These are phyloP conservation scores for Drosophila sproati DNA, from an alignment of 1,140 invertebrate species.

Conservation along the genomic window DNA sequence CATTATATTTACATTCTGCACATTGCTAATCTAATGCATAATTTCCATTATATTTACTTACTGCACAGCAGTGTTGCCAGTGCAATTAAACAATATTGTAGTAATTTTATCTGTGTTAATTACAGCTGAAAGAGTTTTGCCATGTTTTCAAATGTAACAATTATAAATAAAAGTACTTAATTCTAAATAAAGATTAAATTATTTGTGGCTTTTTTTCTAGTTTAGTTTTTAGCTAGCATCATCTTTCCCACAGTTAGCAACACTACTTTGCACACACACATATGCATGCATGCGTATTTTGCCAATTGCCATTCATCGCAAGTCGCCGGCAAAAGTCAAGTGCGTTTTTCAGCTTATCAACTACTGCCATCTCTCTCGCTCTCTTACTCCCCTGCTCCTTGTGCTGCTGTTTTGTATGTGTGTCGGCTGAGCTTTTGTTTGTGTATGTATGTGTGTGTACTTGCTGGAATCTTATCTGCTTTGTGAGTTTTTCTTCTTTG, in stretches of 20 bases:
- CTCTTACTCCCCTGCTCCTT: not conserved
- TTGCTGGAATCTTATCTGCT: constrained; percentile 42
- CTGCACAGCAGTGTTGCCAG: no score
- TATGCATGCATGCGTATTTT: constrained; percentile 30
- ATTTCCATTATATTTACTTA: no score
- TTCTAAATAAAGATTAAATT: not conserved
- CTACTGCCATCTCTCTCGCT: constrained; percentile 52
- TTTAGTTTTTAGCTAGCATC: not conserved
- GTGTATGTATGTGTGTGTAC: constrained; percentile 2
- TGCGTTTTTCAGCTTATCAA: constrained; percentile 66
- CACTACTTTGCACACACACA: not conserved
- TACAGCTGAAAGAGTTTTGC: no score
- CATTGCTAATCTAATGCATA: no score
- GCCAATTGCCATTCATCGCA: constrained; percentile 45
- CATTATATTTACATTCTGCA: no score
- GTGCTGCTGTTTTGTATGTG: constrained; percentile 50
- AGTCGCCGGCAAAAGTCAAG: constrained; percentile 60
- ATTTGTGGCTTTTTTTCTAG: no score
- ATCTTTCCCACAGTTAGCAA: not conserved
- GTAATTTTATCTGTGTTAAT: no score
- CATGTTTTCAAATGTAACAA: not conserved
- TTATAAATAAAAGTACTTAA: not conserved
- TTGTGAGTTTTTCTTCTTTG: constrained; percentile 17
- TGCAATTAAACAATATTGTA: no score
- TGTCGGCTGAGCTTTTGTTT: constrained; percentile 40